A percentile compares a stretch with the other conserved stretches of the same genome.
These are phyloP conservation scores for Hipposideros larvatus DNA, from an alignment of 2,797 vertebrate genomes.

Conservation along the genomic window DNA sequence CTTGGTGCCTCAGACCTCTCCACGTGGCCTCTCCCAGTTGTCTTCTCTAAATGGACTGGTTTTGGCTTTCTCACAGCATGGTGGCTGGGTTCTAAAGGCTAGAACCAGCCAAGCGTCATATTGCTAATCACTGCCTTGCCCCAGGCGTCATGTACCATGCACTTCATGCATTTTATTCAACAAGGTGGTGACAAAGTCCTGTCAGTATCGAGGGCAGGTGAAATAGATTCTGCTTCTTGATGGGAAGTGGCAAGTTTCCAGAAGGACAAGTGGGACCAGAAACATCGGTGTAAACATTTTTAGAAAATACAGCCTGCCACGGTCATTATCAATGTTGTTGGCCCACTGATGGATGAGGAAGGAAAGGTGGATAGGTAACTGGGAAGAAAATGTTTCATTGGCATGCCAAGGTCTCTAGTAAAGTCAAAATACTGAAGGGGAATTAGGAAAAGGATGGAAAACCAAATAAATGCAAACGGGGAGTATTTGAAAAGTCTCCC, in stretches of 20 bases:
- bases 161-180: neutral
- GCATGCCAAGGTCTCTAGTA: conserved; percentile 11
- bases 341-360: neutral
- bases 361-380: neutral
- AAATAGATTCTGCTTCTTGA: neutral
- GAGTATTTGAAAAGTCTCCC: neutral
- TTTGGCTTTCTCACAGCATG: neutral
- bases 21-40: neutral
- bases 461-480: conserved; percentile 18
- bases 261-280: neutral
- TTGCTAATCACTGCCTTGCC: neutral
- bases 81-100: neutral
- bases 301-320: neutral
- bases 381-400: conserved; percentile 24
- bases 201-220: neutral
- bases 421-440: conserved; percentile 30
- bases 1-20: neutral
- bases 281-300: neutral
- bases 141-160: rapidly evolving
- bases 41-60: neutral
- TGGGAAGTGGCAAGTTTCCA: neutral
- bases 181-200: neutral
- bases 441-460: conserved; percentile 55
- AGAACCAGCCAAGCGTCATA: neutral
- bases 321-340: neutral